Conservation (phyloP, 2,113 vertebrate species). For the Recurvirostra avosetta region DNA sequence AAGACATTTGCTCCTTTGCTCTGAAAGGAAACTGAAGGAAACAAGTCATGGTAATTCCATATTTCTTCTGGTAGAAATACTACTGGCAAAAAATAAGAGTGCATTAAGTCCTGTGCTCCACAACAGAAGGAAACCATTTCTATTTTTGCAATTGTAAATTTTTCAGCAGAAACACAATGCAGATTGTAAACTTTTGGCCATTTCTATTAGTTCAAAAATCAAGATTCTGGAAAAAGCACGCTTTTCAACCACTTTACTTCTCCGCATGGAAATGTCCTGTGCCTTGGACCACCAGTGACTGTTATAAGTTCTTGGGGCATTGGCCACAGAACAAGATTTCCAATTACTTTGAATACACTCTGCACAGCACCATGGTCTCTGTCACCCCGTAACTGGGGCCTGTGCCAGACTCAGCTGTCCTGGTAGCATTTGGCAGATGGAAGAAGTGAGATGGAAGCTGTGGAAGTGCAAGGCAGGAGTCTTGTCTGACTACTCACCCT, state of each 20-base stretch:
- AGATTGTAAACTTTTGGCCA: neutral
- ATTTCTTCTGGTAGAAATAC: neutral
- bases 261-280: neutral
- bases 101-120: neutral
- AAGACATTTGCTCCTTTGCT: neutral
- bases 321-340: neutral
- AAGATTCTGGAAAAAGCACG: neutral
- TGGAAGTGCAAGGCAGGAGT: neutral
- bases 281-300: neutral
- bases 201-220: neutral
- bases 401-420: neutral
- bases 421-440: neutral
- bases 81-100: neutral
- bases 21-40: neutral
- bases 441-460: neutral
- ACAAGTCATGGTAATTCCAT: neutral
- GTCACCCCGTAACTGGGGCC: neutral
- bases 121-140: neutral
- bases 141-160: neutral
- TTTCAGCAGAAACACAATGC: neutral
- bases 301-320: neutral
- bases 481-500: neutral
- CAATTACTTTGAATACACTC: neutral
- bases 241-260: neutral
- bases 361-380: neutral